These are phyloP conservation scores for Tympanoctomys barrerae DNA, from an alignment of 2,797 vertebrate genomes.

Conservation along the genomic window DNA sequence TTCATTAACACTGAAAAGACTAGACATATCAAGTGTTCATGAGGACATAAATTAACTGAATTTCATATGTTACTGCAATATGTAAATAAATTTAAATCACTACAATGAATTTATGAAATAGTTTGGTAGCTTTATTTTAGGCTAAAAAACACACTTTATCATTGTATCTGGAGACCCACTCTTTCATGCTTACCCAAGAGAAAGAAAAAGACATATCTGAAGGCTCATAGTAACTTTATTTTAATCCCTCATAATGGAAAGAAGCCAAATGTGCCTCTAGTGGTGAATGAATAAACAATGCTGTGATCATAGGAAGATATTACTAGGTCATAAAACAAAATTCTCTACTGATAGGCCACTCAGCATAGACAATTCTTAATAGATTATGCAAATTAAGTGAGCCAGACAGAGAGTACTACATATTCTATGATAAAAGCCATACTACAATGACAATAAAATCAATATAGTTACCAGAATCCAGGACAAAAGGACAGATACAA, in stretches of 20 bases:
- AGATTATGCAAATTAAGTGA: not conserved
- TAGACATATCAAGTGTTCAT: not conserved
- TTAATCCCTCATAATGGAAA: not conserved
- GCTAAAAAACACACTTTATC: not conserved
- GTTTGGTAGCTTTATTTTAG: not conserved
- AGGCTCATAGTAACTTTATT: not conserved
- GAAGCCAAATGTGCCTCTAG: not conserved
- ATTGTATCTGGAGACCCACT: not conserved
- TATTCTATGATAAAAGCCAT: not conserved
- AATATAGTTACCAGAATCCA: not conserved
- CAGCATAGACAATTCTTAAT: not conserved
- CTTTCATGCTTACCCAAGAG: not conserved
- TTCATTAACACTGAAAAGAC: not conserved
- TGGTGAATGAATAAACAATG: not conserved
- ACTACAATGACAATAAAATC: not conserved
- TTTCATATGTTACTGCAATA: not conserved
- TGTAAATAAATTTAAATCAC: not conserved
- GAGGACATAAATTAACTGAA: not conserved
- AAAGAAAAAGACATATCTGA: slow-evolving; percentile 5
- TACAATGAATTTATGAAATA: not conserved
- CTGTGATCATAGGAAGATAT: not conserved
- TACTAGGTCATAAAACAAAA: not conserved
- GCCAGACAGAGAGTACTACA: not conserved
- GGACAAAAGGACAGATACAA: not conserved
- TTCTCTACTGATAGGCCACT: not conserved